A percentile compares a stretch with the other conserved stretches of the same genome.
Evolutionary conservation across 2,888 invertebrate species (phyloP).

Genomic region (Drosophila acutilabella): DNA sequence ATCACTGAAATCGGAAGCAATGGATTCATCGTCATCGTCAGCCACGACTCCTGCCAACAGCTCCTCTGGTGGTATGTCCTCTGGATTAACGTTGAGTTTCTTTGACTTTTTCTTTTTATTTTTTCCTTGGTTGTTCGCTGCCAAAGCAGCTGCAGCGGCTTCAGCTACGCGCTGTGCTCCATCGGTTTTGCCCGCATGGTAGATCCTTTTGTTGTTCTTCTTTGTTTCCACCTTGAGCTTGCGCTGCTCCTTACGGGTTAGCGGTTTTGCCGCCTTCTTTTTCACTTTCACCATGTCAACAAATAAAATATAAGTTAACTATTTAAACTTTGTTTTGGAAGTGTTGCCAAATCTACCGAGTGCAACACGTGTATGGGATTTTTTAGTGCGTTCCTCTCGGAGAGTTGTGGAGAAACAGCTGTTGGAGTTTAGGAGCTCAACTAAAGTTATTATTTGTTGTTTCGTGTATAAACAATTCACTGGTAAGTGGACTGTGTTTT

Average conservation of each 20-base stretch:
- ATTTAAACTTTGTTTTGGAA: constrained; percentile 25
- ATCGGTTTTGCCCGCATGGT: constrained; percentile 78
- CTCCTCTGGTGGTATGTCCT: constrained; percentile 66
- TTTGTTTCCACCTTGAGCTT: constrained; percentile 90
- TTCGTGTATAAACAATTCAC: constrained; percentile 15
- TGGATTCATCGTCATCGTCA: constrained; percentile 74
- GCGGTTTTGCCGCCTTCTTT: constrained; percentile 45
- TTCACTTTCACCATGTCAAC: constrained; percentile 68
- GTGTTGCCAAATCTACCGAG: constrained; percentile 57
- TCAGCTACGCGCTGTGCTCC: constrained; percentile 74
- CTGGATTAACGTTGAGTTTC: constrained; percentile 55
- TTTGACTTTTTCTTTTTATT: constrained; percentile 39
- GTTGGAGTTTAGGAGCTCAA: constrained; percentile 5
- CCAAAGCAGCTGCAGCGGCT: constrained; percentile 54
- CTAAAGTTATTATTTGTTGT: constrained; percentile 11
- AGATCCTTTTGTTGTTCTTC: constrained; percentile 86
- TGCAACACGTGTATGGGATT: constrained; percentile 43
- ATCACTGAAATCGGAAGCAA: constrained; percentile 83
- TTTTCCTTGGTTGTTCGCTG: constrained; percentile 25
- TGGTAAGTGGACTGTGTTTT: too few species aligned
- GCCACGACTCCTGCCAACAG: constrained; percentile 65
- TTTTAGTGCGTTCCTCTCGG: neutral
- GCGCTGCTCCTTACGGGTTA: constrained; percentile 89
- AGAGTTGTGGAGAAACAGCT: constrained; percentile 28
- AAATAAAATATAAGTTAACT: constrained; percentile 7